phyloP scores from a whole-genome alignment of 2,113 vertebrate species.

The Ifrita kowaldi region DNA sequence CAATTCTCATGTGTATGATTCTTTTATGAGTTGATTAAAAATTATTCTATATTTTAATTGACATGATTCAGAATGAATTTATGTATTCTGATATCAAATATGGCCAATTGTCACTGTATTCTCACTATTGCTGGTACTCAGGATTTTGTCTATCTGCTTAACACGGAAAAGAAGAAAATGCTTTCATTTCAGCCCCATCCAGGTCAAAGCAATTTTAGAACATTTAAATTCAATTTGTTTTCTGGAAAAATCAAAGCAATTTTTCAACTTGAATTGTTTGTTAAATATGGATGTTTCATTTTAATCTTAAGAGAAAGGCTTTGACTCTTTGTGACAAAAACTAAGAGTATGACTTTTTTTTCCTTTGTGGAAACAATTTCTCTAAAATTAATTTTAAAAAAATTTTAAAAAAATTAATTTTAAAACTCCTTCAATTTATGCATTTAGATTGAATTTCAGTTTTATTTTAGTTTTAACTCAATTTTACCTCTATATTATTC shows the following conservation, averaged over 20 bases:
- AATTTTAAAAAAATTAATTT: background rate
- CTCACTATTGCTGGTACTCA: background rate
- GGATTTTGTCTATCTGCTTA: background rate
- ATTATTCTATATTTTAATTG: background rate
- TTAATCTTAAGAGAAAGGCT: background rate
- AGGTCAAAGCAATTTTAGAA: background rate
- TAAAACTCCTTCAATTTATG: background rate
- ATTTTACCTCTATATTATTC: background rate
- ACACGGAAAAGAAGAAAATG: background rate
- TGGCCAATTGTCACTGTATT: background rate
- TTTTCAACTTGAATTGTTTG: background rate
- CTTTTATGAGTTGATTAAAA: background rate
- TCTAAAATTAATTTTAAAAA: background rate
- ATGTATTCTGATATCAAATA: background rate
- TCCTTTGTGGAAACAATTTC: background rate
- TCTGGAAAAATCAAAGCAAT: background rate
- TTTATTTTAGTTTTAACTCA: background rate
- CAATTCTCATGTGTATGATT: background rate
- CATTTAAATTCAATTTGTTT: background rate
- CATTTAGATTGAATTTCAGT: background rate
- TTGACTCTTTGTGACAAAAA: background rate
- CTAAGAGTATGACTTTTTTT: background rate
- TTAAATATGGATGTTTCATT: background rate
- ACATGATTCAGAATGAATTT: background rate
- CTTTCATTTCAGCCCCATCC: background rate